Base-by-base conservation (phyloP, 2,113 vertebrate species). In the Glareola pratincola region DNA sequence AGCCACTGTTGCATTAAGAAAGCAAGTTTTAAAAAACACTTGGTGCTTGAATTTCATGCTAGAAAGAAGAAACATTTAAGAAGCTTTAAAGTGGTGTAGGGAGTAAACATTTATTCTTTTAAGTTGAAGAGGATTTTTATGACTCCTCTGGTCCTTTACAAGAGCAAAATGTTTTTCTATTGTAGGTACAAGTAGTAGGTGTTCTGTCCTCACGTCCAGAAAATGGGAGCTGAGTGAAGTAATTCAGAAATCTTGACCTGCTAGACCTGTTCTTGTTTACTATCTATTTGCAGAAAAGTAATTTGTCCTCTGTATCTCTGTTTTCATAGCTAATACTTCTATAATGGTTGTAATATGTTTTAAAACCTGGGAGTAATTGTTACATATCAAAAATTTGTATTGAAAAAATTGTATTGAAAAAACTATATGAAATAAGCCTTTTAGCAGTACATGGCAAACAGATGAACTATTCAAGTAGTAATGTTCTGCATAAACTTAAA, bases 221-320 rank as follows among this genome's bases (percentile, higher is more conserved):
- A 94, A 88, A 85, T 83, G 71, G 53, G 66, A 92, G 34, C 93
- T 85, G 84, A 92, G 29, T 93, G 92, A 53, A 96, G 67, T 86
- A 92, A 89, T 92, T 91, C 39, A 79, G 79, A 63, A 93, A 68
- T 85, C 41, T 48, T 72, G 37, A 76, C 15, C 12, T 64, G 29
- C 37, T 77, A 73, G 30, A 34, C 37, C 12, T 66, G 6, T 53
- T 81, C 27, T 32, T 83, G 4, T 60, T 83, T 54, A 37, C 34
- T 26, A 0, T 36, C 45, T 57, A n/a, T 20, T 69, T 75, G 34
- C 36, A 83, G 74, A 56, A 75, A 87, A 90, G 48, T 80, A 21
- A 11, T 76, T 53, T 67, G 59, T 53, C 43, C 45, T 72, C 19
- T 85, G 2, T 51, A n/a, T 77, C 51, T 94, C 30, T 68, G 3